Conservation (phyloP, 2,888 invertebrate species). For the Chloroclysta siterata region DNA sequence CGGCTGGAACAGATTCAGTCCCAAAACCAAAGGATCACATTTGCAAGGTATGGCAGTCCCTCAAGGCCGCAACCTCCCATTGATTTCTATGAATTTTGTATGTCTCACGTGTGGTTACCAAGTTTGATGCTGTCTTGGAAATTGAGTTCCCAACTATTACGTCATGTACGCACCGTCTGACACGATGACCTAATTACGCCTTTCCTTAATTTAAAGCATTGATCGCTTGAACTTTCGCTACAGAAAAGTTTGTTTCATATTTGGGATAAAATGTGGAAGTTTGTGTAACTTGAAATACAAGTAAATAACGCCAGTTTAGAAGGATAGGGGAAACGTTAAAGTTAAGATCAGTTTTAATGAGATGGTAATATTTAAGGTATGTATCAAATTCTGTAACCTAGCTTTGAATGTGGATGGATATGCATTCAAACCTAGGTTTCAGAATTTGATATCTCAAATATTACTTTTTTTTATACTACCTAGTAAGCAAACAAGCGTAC, state of each 20-base stretch:
- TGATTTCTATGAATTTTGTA: slow-evolving; percentile 35
- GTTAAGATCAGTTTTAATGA: slow-evolving; percentile 3
- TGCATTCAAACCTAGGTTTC: no score
- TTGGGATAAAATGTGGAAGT: slow-evolving; percentile 15
- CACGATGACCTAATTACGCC: slow-evolving; percentile 40
- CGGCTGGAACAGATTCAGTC: neutral
- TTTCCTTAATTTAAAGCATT: slow-evolving; percentile 30
- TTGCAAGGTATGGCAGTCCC: neutral
- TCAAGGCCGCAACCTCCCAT: slow-evolving; percentile 10
- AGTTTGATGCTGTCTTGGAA: slow-evolving; percentile 41
- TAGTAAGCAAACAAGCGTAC: no score
- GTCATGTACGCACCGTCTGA: slow-evolving; percentile 34
- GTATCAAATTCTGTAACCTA: slow-evolving; percentile 1
- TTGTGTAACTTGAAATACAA: slow-evolving; percentile 3
- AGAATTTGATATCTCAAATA: no score
- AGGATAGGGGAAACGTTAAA: neutral
- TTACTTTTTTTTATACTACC: no score
- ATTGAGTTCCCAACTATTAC: slow-evolving; percentile 38
- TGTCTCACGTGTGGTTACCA: slow-evolving; percentile 18
- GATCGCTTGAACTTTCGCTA: slow-evolving; percentile 21
- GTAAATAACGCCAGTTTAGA: slow-evolving; percentile 6
- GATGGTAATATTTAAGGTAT: slow-evolving; percentile 12
- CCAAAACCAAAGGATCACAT: neutral
- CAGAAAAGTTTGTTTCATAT: slow-evolving; percentile 12
- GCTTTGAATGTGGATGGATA: no score